Conservation (phyloP, 23 tunicate genomes). For the Aplidium turbinatum region DNA sequence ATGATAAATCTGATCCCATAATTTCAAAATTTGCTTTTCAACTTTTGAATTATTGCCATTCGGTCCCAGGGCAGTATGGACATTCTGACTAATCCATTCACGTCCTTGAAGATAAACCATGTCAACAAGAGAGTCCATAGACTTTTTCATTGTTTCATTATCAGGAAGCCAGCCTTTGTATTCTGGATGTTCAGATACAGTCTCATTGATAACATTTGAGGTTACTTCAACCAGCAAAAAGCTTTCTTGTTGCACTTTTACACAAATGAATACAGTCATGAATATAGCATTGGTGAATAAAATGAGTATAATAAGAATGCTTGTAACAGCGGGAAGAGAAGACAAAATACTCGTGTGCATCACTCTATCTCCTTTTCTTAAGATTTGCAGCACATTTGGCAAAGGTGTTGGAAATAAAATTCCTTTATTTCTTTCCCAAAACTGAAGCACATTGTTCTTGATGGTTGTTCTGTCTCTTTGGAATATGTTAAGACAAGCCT, state of each 20-base stretch:
- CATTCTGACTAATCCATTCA: slow-evolving; percentile 80
- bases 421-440: background rate
- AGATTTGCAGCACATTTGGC: background rate
- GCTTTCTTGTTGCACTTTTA: slow-evolving; percentile 82
- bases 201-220: slow-evolving; percentile 74
- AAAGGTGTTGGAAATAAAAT: slow-evolving; percentile 48
- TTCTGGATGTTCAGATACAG: slow-evolving; percentile 81
- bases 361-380: slow-evolving; percentile 59
- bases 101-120: slow-evolving; percentile 77
- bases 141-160: slow-evolving; percentile 58
- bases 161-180: slow-evolving; percentile 78
- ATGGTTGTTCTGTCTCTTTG: background rate
- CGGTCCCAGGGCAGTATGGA: slow-evolving; percentile 14
- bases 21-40: slow-evolving; percentile 68
- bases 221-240: slow-evolving; percentile 62
- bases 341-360: slow-evolving; percentile 38
- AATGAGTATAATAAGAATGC: slow-evolving; percentile 62
- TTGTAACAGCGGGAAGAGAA: slow-evolving; percentile 69
- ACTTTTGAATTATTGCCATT: slow-evolving; percentile 45
- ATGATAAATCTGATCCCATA: slow-evolving; percentile 80
- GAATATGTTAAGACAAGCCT: slow-evolving; percentile 7
- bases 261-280: slow-evolving; percentile 52
- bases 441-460: background rate
- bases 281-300: slow-evolving; percentile 52
- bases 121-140: slow-evolving; percentile 78